A percentile compares a stretch with the other conserved stretches of the same genome.
Conservation (phyloP, 2,797 vertebrate species). For the Cirrhinus mrigala region DNA sequence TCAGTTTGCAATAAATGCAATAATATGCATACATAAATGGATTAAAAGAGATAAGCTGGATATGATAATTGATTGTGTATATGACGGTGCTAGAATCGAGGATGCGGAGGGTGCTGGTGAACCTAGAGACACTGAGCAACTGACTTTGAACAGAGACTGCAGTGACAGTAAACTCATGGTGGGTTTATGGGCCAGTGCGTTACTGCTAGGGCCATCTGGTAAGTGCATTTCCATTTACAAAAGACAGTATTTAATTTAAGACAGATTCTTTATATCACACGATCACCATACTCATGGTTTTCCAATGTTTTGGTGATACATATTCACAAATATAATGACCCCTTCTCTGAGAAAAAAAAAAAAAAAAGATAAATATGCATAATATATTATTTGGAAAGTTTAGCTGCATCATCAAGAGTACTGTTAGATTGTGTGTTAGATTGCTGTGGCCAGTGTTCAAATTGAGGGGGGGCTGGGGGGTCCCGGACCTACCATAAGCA, state of each 20-base stretch:
- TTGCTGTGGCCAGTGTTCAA: too few relatives aligned
- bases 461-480: too few relatives aligned
- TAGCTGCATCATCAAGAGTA: too few relatives aligned
- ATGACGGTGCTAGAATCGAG: slow-evolving; percentile 81
- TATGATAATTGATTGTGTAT: slow-evolving; percentile 24
- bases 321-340: neutral
- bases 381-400: neutral
- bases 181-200: slow-evolving; percentile 86
- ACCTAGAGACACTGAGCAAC: slow-evolving; percentile 88
- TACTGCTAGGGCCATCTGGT: slow-evolving; percentile 86
- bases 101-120: slow-evolving; percentile 89
- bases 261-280: neutral
- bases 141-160: slow-evolving; percentile 86
- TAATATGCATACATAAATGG: neutral
- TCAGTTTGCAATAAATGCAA: neutral
- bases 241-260: neutral
- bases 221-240: slow-evolving; percentile 61
- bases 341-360: neutral
- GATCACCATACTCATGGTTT: neutral
- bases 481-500: too few relatives aligned
- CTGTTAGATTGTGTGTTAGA: too few relatives aligned
- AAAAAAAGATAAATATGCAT: neutral
- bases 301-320: neutral
- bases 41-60: neutral
- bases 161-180: slow-evolving; percentile 87